A percentile compares a stretch with the other conserved stretches of the same genome.
These are phyloP conservation scores for Gallinago stenura DNA, from an alignment of 2,797 vertebrate species.

Conservation along the genomic window DNA sequence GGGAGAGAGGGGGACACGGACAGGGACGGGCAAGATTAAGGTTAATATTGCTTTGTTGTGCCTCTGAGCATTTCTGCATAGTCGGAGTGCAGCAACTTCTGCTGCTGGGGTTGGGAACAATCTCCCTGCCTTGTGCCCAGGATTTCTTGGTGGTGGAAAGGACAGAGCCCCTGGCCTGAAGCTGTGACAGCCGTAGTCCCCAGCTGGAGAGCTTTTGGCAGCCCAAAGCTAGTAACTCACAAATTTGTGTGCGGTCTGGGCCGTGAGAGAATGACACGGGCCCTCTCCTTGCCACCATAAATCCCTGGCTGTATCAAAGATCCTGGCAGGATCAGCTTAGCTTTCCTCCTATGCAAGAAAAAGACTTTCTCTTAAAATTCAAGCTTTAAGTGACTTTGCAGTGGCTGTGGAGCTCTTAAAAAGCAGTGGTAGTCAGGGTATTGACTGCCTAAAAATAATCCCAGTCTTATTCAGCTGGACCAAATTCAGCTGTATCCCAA, in stretches of 20 bases:
- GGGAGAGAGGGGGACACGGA: no score
- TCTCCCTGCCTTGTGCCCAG: not conserved
- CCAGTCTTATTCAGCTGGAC: not conserved
- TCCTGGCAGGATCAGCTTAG: not conserved
- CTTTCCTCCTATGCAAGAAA: not conserved
- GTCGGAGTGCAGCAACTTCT: not conserved
- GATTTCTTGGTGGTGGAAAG: no score
- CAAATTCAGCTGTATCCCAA: not conserved
- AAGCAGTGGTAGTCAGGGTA: not conserved
- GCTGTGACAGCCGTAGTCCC: not conserved
- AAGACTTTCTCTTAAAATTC: not conserved
- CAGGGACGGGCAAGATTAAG: no score
- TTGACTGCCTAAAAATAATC: not conserved
- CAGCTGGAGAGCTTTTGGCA: not conserved
- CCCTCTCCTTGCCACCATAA: not conserved
- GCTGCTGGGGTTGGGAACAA: not conserved
- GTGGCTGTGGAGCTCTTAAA: not conserved
- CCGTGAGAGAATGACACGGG: not conserved
- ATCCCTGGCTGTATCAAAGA: not conserved
- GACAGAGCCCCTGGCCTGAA: not conserved
- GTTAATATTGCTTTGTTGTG: not conserved
- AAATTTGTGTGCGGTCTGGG: fast-evolving
- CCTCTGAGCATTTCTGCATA: not conserved
- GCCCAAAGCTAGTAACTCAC: not conserved
- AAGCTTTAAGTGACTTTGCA: not conserved